A percentile compares a stretch with the other conserved stretches of the same genome.
Conservation (phyloP, 2,797 vertebrate genomes). For the Betta splendens region DNA sequence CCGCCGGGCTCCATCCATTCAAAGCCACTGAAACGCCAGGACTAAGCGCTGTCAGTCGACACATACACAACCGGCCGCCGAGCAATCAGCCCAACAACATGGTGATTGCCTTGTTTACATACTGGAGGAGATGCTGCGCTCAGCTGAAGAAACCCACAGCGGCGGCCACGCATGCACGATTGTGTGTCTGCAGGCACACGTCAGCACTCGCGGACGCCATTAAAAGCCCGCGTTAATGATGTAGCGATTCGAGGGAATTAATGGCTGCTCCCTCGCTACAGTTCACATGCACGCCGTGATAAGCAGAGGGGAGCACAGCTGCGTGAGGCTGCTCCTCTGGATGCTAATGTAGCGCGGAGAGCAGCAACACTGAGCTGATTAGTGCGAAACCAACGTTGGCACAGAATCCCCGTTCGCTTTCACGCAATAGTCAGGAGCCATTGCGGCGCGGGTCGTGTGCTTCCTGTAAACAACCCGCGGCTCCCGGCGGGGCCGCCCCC, state of each 20-base stretch:
- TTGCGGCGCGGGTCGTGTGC: slow-evolving; percentile 11
- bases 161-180: slow-evolving; percentile 30
- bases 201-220: slow-evolving; percentile 7
- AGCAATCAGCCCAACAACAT: slow-evolving; percentile 35
- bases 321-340: slow-evolving; percentile 18
- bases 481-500: slow-evolving; percentile 25
- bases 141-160: slow-evolving; percentile 57
- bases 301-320: slow-evolving; percentile 26
- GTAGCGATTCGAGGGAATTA: slow-evolving; percentile 28
- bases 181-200: slow-evolving; percentile 19
- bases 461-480: slow-evolving; percentile 43
- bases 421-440: slow-evolving; percentile 16
- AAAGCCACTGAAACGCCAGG: slow-evolving; percentile 27
- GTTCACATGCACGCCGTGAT: slow-evolving; percentile 22
- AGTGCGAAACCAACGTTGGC: background rate
- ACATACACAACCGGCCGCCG: background rate
- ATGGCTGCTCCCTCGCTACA: background rate
- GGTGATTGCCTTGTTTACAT: slow-evolving; percentile 67
- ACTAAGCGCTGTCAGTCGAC: slow-evolving; percentile 22
- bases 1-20: slow-evolving; percentile 26
- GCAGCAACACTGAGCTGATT: slow-evolving; percentile 10
- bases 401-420: too few species aligned
- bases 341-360: slow-evolving; percentile 35
- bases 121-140: slow-evolving; percentile 52
- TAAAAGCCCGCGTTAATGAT: slow-evolving; percentile 55